Evolutionary conservation across 2,113 vertebrate genomes (phyloP).

Genomic region (Pogona vitticeps): DNA sequence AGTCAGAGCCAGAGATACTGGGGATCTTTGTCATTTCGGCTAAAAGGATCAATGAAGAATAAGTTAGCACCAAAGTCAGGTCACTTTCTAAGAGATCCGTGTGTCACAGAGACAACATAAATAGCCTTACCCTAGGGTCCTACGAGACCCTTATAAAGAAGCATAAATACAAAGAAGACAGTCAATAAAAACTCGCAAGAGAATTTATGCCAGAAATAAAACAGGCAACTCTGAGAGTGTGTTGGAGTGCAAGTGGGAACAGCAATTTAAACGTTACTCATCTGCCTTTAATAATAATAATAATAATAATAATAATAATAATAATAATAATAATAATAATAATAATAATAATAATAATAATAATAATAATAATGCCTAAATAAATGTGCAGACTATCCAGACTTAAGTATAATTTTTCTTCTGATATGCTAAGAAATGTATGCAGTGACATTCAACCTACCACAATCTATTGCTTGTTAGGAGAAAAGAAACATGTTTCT

Average conservation of each 20-base stretch:
- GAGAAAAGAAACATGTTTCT: not conserved
- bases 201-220: not conserved
- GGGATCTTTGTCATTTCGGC: not conserved
- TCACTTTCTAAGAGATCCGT: not conserved
- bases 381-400: not conserved
- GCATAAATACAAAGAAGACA: not conserved
- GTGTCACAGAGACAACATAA: rapidly evolving
- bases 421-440: not conserved
- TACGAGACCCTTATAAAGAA: not conserved
- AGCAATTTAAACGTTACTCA: not conserved
- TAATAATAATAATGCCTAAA: not conserved
- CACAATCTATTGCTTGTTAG: not conserved
- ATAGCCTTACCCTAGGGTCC: not conserved
- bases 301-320: no score
- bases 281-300: not conserved
- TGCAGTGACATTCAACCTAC: not conserved
- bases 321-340: no score
- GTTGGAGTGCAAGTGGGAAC: not conserved
- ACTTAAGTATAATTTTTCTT: not conserved
- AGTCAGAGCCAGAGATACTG: constrained; percentile 3
- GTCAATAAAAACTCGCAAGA: constrained; percentile 9
- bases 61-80: rapidly evolving
- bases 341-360: no score
- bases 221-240: not conserved
- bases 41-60: not conserved